Base-by-base conservation (phyloP, 2,888 invertebrate species). In the Papilio gigon region DNA sequence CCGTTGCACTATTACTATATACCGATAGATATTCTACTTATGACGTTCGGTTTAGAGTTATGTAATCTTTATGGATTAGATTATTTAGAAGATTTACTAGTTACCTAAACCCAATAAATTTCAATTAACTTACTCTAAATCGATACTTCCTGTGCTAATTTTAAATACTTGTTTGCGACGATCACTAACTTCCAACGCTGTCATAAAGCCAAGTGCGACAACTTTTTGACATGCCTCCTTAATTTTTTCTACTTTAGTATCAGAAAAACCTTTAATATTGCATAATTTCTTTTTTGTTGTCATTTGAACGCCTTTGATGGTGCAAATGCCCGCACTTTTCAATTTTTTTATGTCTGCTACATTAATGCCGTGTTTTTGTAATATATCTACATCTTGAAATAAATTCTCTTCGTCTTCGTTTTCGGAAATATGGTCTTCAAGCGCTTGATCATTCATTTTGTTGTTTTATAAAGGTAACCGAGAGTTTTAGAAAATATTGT, bases 271-370 rank as follows among this genome's bases (percentile, higher is more conserved):
- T 89, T 96, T 95, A 65, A 96, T 95, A 74, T 92, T 93, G 76
- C 94, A 93, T 65, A 97, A 82, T 79, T 94, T 95, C 80, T 95
- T 96, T 78, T 93, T 94, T 12, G 96, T 96, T 1, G 93, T 94
- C 97, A 97, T 97, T 82, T 96, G 95, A 67, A 96, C 92, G 0
- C 96, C 97, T 90, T 95, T 96, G 60, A 97, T 93, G 0, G 96
- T 97, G 78, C 96, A 96, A 77, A 97, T 95, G 73, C 96, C 96
- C 59, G 94, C 93, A 14, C 93, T 91, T 85, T 96, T 96, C 74
- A 97, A 84, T 83, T 95, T 95, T 86, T 95, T 95, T 33, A 97
- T 94, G 80, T 97, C 96, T 4, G 95, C 95, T 58, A 94, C 94
- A 84, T 95, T 94, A 67, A 94, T 92, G n/a, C 93, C 93, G 77